These are phyloP conservation scores for Dicentrarchus labrax DNA, from an alignment of 2,113 vertebrate species.

Conservation along the genomic window DNA sequence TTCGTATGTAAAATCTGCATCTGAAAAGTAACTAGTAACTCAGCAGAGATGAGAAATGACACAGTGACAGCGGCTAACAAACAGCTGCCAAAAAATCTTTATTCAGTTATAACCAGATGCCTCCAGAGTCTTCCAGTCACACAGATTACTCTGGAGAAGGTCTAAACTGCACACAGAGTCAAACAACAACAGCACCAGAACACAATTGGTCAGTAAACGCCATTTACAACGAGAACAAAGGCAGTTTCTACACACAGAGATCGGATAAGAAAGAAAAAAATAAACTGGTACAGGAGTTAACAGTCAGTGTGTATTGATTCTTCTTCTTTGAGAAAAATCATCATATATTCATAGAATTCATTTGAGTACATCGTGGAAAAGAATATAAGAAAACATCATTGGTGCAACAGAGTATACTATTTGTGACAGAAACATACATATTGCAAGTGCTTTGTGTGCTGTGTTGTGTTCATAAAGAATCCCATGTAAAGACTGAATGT, in stretches of 20 bases:
- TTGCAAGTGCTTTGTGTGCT: constrained; percentile 60
- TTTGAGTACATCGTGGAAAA: constrained; percentile 69
- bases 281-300: constrained; percentile 77
- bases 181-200: constrained; percentile 81
- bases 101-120: constrained; percentile 76
- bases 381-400: constrained; percentile 66
- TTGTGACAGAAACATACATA: constrained; percentile 59
- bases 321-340: constrained; percentile 59
- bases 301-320: constrained; percentile 81
- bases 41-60: constrained; percentile 28
- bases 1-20: too few relatives aligned
- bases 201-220: constrained; percentile 78
- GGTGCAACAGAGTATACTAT: constrained; percentile 62
- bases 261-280: constrained; percentile 43
- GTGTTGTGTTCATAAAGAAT: constrained; percentile 37
- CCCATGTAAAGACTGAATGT: constrained; percentile 16
- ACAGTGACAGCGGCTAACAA: constrained; percentile 73
- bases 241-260: constrained; percentile 78
- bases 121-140: constrained; percentile 64
- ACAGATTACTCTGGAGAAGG: constrained; percentile 66
- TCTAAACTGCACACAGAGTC: constrained; percentile 66
- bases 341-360: constrained; percentile 65
- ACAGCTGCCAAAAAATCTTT: constrained; percentile 83
- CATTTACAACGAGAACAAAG: constrained; percentile 81
- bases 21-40: neutral